Conservation (phyloP, 2,797 vertebrate genomes). For the Manis pentadactyla region DNA sequence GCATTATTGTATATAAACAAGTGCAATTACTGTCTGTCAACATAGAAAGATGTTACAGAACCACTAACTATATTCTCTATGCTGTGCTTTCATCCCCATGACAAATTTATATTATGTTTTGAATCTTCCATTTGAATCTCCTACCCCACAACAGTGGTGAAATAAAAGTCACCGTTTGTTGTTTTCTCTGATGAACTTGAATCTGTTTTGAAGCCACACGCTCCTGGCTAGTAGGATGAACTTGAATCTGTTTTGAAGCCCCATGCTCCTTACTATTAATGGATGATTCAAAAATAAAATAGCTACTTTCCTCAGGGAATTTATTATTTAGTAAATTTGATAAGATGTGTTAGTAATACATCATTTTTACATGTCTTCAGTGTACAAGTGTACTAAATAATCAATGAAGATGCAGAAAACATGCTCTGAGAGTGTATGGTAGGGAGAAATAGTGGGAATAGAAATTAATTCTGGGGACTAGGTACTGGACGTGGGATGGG, state of each 20-base stretch:
- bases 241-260: too few species aligned
- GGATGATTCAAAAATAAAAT: slow-evolving; percentile 4
- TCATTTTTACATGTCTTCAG: not conserved
- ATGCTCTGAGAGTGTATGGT: not conserved
- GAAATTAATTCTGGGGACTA: not conserved
- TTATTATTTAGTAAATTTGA: slow-evolving; percentile 13
- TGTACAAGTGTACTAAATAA: not conserved
- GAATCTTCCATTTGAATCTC: not conserved
- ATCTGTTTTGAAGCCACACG: not conserved
- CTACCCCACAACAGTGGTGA: not conserved
- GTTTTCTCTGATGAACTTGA: not conserved
- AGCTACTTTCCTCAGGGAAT: not conserved
- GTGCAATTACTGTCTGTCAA: too few species aligned
- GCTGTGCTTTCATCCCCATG: too few species aligned
- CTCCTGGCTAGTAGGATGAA: too few species aligned
- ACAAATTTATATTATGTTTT: too few species aligned
- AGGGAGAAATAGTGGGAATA: not conserved
- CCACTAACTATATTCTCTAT: too few species aligned
- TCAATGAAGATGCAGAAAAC: not conserved
- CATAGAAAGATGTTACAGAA: too few species aligned
- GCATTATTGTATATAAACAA: too few species aligned
- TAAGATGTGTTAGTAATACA: not conserved
- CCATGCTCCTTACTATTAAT: not conserved
- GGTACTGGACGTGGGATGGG: not conserved
- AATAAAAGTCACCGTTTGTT: not conserved